phyloP scores from a whole-genome alignment of 2,113 vertebrate genomes.

The Turnix velox region DNA sequence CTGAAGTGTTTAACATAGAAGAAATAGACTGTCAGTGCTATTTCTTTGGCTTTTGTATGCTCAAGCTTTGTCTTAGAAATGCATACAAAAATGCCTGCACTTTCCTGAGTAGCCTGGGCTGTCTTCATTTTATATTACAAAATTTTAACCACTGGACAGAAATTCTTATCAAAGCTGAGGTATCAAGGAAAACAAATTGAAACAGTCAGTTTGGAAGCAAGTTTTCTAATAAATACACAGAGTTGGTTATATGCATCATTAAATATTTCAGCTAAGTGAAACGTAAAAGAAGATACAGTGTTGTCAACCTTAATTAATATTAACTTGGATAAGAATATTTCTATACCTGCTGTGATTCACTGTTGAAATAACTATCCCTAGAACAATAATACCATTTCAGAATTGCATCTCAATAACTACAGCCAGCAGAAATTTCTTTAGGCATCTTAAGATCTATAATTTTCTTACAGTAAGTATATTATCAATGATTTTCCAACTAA shows the following conservation, averaged over 20 bases:
- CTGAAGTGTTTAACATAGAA: not conserved
- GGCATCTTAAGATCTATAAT: not conserved
- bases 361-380: not conserved
- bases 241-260: not conserved
- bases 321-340: not conserved
- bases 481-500: not conserved
- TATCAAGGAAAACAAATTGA: constrained; percentile 19
- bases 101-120: not conserved
- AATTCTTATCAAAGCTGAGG: not conserved
- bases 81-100: not conserved
- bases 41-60: not conserved
- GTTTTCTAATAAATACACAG: constrained; percentile 2
- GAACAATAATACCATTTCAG: not conserved
- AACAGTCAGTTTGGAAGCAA: not conserved
- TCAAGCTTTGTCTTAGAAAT: not conserved
- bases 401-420: not conserved
- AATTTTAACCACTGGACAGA: not conserved
- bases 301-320: not conserved
- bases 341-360: not conserved
- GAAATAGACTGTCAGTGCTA: not conserved
- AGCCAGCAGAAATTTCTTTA: not conserved
- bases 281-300: not conserved
- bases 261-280: constrained; percentile 12
- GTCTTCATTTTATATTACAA: not conserved
- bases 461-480: not conserved